phyloP scores from a whole-genome alignment of 2,113 vertebrate species.

The Ceyx cyanopectus region DNA sequence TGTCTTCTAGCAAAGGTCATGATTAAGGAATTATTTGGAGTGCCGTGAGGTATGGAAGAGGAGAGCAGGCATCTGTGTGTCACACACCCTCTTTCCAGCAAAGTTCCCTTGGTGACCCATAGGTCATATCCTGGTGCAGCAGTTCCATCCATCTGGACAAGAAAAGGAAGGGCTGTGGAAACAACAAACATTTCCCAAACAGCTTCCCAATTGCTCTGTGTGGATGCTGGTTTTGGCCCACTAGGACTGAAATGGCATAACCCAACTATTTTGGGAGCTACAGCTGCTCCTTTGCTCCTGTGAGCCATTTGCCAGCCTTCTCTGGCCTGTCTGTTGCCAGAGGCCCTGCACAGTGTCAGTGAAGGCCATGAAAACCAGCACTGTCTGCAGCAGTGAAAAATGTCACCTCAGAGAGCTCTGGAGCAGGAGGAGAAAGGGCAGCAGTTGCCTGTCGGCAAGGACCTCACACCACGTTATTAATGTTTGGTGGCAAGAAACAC shows the following conservation, averaged over 20 bases:
- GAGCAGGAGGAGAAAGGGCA: neutral
- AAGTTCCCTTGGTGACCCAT: neutral
- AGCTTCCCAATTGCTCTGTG: neutral
- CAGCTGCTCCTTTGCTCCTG: neutral
- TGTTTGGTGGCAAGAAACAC: neutral
- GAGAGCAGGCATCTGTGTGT: neutral
- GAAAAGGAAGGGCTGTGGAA: neutral
- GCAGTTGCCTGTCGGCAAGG: neutral
- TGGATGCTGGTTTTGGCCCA: neutral
- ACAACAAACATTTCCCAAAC: fast-evolving
- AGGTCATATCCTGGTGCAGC: neutral
- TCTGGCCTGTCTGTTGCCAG: neutral
- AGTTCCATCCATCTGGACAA: neutral
- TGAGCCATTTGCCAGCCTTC: neutral
- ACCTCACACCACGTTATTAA: neutral
- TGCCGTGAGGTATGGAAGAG: neutral
- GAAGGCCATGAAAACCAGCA: neutral
- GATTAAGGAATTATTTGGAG: neutral
- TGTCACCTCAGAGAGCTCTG: neutral
- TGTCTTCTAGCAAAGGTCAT: neutral
- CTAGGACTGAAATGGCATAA: neutral
- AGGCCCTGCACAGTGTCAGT: neutral
- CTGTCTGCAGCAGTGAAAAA: neutral
- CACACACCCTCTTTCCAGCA: fast-evolving
- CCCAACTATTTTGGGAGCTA: neutral